These are phyloP conservation scores for Chrysolina haemoptera DNA, from an alignment of 2,888 invertebrate species.

Conservation along the genomic window DNA sequence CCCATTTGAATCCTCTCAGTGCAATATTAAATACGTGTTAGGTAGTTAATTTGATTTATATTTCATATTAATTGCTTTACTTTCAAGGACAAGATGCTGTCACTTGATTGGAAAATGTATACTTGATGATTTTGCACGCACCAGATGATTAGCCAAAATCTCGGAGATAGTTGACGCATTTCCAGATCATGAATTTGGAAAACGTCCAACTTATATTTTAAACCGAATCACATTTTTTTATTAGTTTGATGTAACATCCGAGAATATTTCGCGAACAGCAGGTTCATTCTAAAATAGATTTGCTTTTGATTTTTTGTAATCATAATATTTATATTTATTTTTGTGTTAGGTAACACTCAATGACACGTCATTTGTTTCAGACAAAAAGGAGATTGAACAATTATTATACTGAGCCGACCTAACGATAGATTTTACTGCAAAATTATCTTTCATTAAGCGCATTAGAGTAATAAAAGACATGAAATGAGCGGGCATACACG, in stretches of 20 bases:
- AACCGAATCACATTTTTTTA: constrained; percentile 17
- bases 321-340: background rate
- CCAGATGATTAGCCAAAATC: constrained; percentile 7
- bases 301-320: background rate
- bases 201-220: background rate
- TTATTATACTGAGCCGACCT: too few relatives aligned
- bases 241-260: background rate
- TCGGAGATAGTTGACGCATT: background rate
- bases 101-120: background rate
- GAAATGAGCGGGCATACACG: too few relatives aligned
- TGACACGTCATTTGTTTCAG: too few relatives aligned
- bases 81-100: too few relatives aligned
- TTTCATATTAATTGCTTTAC: too few relatives aligned
- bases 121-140: background rate
- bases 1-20: too few relatives aligned
- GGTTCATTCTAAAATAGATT: constrained; percentile 8
- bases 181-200: constrained; percentile 6
- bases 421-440: too few relatives aligned
- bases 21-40: too few relatives aligned
- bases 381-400: too few relatives aligned
- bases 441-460: too few relatives aligned
- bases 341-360: background rate
- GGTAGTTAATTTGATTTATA: too few relatives aligned
- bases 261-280: constrained; percentile 1
- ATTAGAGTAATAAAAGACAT: too few relatives aligned